Conservation (phyloP, 2,888 invertebrate species). For the Melitaea athalia region DNA sequence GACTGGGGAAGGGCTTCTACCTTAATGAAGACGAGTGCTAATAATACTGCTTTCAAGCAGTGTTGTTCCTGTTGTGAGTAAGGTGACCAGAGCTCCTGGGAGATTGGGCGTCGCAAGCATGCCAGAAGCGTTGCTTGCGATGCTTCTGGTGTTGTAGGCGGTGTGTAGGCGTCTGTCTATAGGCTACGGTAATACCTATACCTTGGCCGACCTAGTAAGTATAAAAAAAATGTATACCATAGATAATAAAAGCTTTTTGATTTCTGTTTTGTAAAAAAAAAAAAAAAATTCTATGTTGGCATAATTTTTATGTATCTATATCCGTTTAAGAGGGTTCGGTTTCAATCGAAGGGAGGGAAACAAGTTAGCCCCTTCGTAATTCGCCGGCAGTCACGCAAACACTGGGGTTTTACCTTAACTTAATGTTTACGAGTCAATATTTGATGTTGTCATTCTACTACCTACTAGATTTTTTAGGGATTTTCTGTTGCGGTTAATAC, state of each 20-base stretch:
- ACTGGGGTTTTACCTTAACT: conserved; percentile 1
- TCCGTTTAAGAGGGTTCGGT: not conserved
- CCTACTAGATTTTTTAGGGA: not conserved
- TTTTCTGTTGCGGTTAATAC: not conserved
- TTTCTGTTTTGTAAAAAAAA: not conserved
- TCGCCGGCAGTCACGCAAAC: not conserved
- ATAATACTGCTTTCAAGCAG: too few species aligned
- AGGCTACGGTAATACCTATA: too few species aligned
- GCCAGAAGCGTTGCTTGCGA: too few species aligned
- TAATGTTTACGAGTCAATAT: not conserved
- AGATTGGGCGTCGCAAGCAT: too few species aligned
- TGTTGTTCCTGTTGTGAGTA: too few species aligned
- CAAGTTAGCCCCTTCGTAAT: not conserved
- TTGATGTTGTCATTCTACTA: not conserved
- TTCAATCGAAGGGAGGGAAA: not conserved
- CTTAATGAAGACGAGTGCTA: too few species aligned
- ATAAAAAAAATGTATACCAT: not conserved
- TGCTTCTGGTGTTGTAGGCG: too few species aligned
- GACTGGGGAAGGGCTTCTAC: too few species aligned
- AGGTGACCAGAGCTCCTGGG: too few species aligned
- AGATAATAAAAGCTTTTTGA: too few species aligned
- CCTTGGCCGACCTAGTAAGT: not conserved
- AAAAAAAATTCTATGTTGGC: not conserved
- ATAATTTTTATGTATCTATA: not conserved
- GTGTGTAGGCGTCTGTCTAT: too few species aligned